These are phyloP conservation scores for Matsumurasca onukii DNA, from an alignment of 1,140 invertebrate genomes.

Conservation along the genomic window DNA sequence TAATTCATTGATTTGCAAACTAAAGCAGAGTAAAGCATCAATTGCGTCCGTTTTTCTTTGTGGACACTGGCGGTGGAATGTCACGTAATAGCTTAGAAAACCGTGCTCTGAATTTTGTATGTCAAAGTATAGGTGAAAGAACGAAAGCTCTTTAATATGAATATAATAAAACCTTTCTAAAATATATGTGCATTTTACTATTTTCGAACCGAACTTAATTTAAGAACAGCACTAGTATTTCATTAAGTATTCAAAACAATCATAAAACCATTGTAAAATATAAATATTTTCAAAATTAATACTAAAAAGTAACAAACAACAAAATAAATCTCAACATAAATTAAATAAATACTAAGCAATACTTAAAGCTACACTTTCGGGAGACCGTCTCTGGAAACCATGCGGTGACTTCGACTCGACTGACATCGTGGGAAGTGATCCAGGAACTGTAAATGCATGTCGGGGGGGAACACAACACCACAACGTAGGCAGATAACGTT, in stretches of 20 bases:
- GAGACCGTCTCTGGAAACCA: constrained; percentile 1
- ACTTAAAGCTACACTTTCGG: constrained; percentile 1
- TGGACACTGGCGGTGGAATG: neutral
- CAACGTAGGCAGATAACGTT: constrained; percentile 45
- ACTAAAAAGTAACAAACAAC: neutral
- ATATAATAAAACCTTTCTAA: too few relatives aligned
- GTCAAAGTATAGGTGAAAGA: neutral
- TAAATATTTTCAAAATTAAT: constrained; percentile 1
- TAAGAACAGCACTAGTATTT: neutral
- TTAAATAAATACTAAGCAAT: neutral
- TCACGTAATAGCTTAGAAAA: neutral
- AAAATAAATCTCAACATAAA: neutral
- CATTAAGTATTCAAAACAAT: neutral
- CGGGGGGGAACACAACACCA: constrained; percentile 42
- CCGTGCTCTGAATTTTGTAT: neutral
- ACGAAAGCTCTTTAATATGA: neutral
- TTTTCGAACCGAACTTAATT: neutral
- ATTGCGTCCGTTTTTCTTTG: too few relatives aligned
- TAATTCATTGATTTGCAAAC: neutral
- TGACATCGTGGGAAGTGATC: constrained; percentile 45
- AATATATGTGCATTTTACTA: too few relatives aligned
- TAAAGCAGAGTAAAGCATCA: neutral
- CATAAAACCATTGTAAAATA: neutral
- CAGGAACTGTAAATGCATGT: constrained; percentile 43
- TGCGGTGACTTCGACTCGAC: constrained; percentile 12